Evolutionary conservation across 2,888 invertebrate genomes (phyloP).

Genomic region (Tachina grossa): DNA sequence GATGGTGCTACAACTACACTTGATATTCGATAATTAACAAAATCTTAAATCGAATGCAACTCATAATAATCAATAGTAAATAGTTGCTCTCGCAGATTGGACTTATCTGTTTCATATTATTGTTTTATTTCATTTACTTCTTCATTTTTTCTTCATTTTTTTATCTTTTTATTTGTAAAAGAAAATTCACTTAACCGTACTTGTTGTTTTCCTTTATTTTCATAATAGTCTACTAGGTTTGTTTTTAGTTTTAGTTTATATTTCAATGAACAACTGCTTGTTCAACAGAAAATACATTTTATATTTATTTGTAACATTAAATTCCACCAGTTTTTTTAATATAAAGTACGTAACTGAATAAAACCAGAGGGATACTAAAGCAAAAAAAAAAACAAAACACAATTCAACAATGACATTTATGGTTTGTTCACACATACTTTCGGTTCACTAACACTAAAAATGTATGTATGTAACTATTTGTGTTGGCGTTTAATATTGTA

Average conservation of each 20-base stretch:
- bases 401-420: conserved; percentile 60
- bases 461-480: neutral
- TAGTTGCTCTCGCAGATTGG: neutral
- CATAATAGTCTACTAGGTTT: conserved; percentile 58
- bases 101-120: conserved; percentile 38
- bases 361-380: conserved; percentile 17
- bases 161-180: conserved; percentile 33
- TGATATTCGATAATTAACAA: too few relatives aligned
- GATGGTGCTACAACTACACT: too few relatives aligned
- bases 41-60: too few relatives aligned
- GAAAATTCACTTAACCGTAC: conserved; percentile 55
- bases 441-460: conserved; percentile 52
- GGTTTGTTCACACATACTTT: conserved; percentile 65
- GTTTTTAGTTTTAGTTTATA: conserved; percentile 49
- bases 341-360: conserved; percentile 24
- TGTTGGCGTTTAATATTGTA: neutral
- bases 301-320: conserved; percentile 59
- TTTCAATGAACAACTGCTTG: conserved; percentile 47
- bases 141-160: conserved; percentile 18
- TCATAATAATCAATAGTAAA: too few relatives aligned
- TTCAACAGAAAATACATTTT: conserved; percentile 56
- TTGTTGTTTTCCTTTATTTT: conserved; percentile 42
- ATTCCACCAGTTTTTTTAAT: conserved; percentile 41
- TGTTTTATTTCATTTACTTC: neutral
- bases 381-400: conserved; percentile 14